Evolutionary conservation across 2,797 vertebrate species (phyloP), one percentile per base, ranked within the genome.

Genomic region (Clarias laeviceps): DNA sequence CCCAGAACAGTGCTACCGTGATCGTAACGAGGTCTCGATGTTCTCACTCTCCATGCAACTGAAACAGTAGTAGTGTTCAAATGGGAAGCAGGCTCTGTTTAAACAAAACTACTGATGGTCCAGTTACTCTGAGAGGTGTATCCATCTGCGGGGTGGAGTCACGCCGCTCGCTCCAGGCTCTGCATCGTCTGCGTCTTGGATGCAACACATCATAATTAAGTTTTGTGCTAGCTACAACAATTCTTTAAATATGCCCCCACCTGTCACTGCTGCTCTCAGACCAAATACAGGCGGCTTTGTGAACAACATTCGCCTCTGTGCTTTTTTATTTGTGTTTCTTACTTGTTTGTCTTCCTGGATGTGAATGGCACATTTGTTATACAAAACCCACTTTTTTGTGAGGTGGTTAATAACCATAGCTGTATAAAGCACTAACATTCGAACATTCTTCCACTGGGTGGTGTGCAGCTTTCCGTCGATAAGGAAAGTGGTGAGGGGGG

Each of bases 321-420:
- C n/a, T 68, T 61, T 79, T 59, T 74, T 62, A 14, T 54, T 54
- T 54, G 40, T 54, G 12, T 34, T 76, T 59, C 66, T 76, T 74
- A 34, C 69, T 86, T 84, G 82, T 87, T 87, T 84, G 70, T 78
- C 72, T 86, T 87, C 73, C 86, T 29, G 80, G 73, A 65, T 69
- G 68, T 85, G 79, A 82, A 79, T 69, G 76, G 70, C 79, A 84
- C 65, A 72, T 82, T 64, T 66, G 65, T 86, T 82, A 82, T 24
- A 81, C 56, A 45, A 80, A 85, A 69, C 40, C 56, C n/a, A 11
- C 1, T 29, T 69, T 64, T 79, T 82, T 79, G 84, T 82, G 68
- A 85, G 80, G 59, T 88, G 66, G 76, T 62, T 80, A 83, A 80
- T 54, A 68, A 72, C 37, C 77, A 40, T 72, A 77, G 72, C 59